A percentile compares a stretch with the other conserved stretches of the same genome.
Conservation (phyloP, 2,888 invertebrate genomes). For the Hymenopus coronatus region DNA sequence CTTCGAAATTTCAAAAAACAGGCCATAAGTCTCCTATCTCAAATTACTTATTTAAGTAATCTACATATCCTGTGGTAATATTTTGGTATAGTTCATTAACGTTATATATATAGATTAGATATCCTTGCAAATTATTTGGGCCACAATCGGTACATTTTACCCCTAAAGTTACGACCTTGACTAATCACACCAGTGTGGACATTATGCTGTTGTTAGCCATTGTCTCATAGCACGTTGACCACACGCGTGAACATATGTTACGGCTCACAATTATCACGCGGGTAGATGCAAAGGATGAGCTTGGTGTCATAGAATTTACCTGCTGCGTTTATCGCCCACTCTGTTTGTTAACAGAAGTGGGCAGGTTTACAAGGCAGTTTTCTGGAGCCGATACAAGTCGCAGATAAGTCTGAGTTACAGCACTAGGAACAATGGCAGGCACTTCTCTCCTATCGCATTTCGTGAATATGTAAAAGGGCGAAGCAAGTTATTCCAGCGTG, state of each 20-base stretch:
- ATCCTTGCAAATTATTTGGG: too few relatives aligned
- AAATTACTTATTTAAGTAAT: too few relatives aligned
- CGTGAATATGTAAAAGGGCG: neutral
- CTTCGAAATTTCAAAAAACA: too few relatives aligned
- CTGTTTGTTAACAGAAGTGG: neutral
- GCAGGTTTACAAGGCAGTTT: neutral
- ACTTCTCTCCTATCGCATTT: neutral
- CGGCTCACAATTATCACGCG: neutral
- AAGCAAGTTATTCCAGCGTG: neutral
- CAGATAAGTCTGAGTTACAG: neutral
- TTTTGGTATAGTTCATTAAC: too few relatives aligned
- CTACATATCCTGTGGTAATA: too few relatives aligned
- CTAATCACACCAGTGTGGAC: too few relatives aligned
- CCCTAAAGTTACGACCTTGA: too few relatives aligned
- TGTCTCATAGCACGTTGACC: neutral
- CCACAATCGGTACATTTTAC: too few relatives aligned
- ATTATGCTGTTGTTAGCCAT: too few relatives aligned
- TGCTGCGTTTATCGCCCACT: neutral
- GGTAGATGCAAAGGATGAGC: neutral
- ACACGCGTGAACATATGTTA: neutral
- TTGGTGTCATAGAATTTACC: neutral
- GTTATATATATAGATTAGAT: too few relatives aligned
- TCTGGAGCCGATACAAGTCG: neutral
- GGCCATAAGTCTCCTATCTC: too few relatives aligned
- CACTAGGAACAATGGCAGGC: neutral